Base-by-base conservation (phyloP, 1,140 invertebrate genomes). In the Ruditapes philippinarum region DNA sequence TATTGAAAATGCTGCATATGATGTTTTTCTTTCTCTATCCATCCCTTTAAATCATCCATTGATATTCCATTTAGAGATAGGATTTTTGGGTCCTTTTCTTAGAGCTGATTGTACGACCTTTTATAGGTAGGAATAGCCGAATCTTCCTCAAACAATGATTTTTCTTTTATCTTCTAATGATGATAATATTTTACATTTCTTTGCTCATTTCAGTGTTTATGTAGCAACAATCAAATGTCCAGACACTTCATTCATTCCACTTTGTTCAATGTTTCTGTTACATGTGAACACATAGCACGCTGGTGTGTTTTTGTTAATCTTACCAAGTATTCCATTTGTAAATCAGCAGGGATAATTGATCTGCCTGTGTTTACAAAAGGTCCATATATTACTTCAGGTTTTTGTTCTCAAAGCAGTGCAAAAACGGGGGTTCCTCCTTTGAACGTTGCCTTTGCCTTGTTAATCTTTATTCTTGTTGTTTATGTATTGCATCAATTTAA, bases 361-460 rank as follows among this genome's bases (percentile, higher is more conserved):
- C 65, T 68, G 2, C 80, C 57, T 5, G 57, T 82, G 28, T 82
- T 82, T 3, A 57, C 76, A 80, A 80, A 80, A 12, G 57, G 33
- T 38, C 78, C 78, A 80, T 80, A 80, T 5, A 80, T 17, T 49
- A 3, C 31, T 28, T 14, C 12, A 80, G 5, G 22, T n/a, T 57
- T 5, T 19, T n/a, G 42, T 60, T 80, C 78, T 33, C 78, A 54
- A 31, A 80, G 28, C 38, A 80, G 40, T 57, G 78, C 45, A 54
- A 49, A 80, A 22, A 54, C 9, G 22, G 54, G 14, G 57, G 11
- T 33, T 54, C 78, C 11, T 80, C 54, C n/a, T 80, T 80, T 2
- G 91, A 91, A 11, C 80, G 22, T 31, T 90, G 84, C 14, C 89
- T 91, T 28, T 90, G 45, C 31, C 68, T n/a, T n/a, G n/a, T n/a